Conservation (phyloP, 2,888 invertebrate genomes). For the Euzophera pinguis region DNA sequence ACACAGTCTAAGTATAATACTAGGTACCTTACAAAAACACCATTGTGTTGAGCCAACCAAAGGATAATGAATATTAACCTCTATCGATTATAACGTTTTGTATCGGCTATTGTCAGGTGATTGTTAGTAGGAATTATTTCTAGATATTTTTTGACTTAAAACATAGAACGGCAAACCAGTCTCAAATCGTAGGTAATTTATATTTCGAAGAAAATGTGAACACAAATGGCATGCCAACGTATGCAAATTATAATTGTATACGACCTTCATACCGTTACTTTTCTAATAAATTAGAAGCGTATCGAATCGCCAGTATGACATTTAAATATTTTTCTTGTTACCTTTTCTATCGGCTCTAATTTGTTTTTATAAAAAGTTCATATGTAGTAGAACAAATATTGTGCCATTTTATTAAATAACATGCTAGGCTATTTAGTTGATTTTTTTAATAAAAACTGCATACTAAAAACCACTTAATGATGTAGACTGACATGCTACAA, state of each 20-base stretch:
- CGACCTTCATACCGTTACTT: background rate
- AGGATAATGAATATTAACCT: too few species aligned
- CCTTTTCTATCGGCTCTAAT: too few species aligned
- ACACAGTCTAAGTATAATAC: too few species aligned
- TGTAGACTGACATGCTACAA: slow-evolving; percentile 11
- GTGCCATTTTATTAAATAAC: too few species aligned
- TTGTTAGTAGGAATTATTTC: background rate
- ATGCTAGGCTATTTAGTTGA: too few species aligned
- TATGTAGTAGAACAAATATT: too few species aligned
- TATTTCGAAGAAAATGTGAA: background rate
- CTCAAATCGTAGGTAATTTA: background rate
- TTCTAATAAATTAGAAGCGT: background rate
- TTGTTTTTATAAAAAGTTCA: too few species aligned
- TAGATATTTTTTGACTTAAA: background rate
- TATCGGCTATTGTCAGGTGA: background rate
- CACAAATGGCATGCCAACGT: background rate
- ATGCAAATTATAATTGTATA: background rate
- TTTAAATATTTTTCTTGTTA: too few species aligned
- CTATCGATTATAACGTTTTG: background rate
- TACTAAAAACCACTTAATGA: background rate
- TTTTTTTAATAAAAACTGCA: background rate
- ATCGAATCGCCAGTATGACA: too few species aligned
- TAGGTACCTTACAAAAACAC: background rate
- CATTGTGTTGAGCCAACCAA: background rate
- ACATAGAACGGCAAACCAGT: too few species aligned